Conservation (phyloP, 2,888 invertebrate species). For the Stenodema calcarata region DNA sequence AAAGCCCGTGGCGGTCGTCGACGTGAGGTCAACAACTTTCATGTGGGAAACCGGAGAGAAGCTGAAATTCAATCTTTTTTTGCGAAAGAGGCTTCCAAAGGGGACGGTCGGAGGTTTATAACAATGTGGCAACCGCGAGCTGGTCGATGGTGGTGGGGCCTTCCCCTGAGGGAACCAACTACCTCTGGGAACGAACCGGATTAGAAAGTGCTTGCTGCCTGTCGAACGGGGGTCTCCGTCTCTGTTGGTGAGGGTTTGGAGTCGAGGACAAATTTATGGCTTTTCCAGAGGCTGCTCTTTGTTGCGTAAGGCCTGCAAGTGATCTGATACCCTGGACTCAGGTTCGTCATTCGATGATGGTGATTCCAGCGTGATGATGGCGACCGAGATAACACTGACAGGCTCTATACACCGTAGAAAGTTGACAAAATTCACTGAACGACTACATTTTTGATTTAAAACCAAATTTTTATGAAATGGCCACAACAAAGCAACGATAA, state of each 20-base stretch:
- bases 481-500: too few relatives aligned
- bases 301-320: background rate
- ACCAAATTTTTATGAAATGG: too few relatives aligned
- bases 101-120: background rate
- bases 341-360: too few relatives aligned
- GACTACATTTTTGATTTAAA: too few relatives aligned
- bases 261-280: background rate
- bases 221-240: background rate
- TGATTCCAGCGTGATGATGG: too few relatives aligned
- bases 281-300: background rate
- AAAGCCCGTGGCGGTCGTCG: background rate
- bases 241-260: background rate
- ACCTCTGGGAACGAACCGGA: conserved; percentile 24
- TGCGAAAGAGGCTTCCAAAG: background rate
- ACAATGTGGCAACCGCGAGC: conserved; percentile 32
- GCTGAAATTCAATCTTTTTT: conserved; percentile 43
- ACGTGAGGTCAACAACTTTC: conserved; percentile 46
- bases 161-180: background rate
- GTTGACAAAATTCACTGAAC: too few relatives aligned
- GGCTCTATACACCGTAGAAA: too few relatives aligned
- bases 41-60: conserved; percentile 35
- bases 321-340: too few relatives aligned
- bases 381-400: too few relatives aligned
- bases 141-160: background rate
- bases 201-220: conserved; percentile 19